phyloP scores from a whole-genome alignment of 2,888 invertebrate species.

The Xestoiulus laeticollis region DNA sequence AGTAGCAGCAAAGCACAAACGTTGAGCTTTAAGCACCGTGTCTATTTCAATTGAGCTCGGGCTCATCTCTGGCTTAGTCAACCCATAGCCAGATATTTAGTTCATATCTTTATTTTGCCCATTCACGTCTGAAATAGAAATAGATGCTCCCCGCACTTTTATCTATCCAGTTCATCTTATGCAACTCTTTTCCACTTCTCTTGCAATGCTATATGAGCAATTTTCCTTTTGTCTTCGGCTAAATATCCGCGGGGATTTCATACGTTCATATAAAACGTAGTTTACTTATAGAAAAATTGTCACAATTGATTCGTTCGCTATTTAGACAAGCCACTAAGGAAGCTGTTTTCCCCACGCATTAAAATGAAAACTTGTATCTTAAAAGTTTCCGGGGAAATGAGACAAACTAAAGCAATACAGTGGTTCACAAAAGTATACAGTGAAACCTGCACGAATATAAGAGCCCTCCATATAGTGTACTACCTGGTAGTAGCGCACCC shows the following conservation, averaged over 20 bases:
- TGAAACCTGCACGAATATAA: too few relatives aligned
- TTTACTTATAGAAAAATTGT: background rate
- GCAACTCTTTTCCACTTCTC: background rate
- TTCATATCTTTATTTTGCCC: conserved; percentile 24
- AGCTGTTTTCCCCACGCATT: background rate
- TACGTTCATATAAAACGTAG: background rate
- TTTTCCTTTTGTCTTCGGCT: background rate
- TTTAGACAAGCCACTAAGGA: background rate
- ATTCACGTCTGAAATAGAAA: conserved; percentile 6
- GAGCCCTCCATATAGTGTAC: too few relatives aligned
- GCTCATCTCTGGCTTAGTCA: conserved; percentile 35
- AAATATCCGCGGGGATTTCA: background rate
- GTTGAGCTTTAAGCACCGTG: conserved; percentile 35
- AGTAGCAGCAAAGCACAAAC: background rate
- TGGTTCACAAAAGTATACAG: background rate
- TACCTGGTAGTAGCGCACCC: too few relatives aligned
- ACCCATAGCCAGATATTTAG: background rate
- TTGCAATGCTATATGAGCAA: background rate
- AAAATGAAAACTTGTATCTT: background rate
- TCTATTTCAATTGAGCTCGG: conserved; percentile 42
- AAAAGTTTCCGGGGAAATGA: background rate
- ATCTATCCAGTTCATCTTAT: conserved; percentile 11
- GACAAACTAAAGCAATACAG: background rate
- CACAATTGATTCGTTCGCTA: background rate
- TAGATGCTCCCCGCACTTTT: background rate